Percentiles rank a stretch among this genome's conserved stretches.
Evolutionary conservation across 2,888 invertebrate genomes (phyloP).

Genomic region (Pilophorus perplexus): DNA sequence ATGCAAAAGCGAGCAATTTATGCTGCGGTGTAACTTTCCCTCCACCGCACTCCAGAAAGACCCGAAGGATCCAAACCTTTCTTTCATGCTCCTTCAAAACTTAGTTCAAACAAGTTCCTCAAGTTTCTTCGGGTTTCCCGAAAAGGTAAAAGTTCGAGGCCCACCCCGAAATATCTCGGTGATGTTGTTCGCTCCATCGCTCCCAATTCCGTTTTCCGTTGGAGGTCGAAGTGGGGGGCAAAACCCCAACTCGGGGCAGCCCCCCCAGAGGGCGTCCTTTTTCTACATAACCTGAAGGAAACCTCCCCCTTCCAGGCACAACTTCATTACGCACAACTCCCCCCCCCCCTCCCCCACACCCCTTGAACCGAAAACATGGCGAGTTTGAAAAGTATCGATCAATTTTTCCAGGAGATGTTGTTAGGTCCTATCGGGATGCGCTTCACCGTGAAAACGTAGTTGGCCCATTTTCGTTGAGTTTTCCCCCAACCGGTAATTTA

Average conservation of each 20-base stretch:
- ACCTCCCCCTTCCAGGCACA: neutral
- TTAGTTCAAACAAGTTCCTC: constrained; percentile 31
- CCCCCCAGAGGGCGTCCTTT: constrained; percentile 1
- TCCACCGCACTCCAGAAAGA: neutral
- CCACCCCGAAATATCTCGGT: constrained; percentile 28
- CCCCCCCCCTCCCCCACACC: too few relatives aligned
- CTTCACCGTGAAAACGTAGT: too few relatives aligned
- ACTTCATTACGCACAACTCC: constrained; percentile 14
- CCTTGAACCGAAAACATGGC: too few relatives aligned
- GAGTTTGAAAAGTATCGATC: too few relatives aligned
- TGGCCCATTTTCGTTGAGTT: too few relatives aligned
- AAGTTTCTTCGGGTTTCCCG: neutral
- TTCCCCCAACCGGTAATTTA: too few relatives aligned
- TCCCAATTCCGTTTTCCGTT: constrained; percentile 10
- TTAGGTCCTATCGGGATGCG: too few relatives aligned
- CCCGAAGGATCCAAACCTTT: neutral
- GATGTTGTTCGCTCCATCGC: constrained; percentile 33
- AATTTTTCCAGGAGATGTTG: too few relatives aligned
- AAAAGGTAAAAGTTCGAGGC: constrained; percentile 29
- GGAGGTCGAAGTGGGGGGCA: neutral
- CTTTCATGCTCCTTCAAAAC: constrained; percentile 12
- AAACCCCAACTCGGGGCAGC: too few relatives aligned
- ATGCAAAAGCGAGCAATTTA: constrained; percentile 33
- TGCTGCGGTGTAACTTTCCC: constrained; percentile 24
- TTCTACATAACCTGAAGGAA: constrained; percentile 5